Percentiles rank a stretch among this genome's conserved stretches.
These are phyloP conservation scores for Apteryx mantelli DNA, from an alignment of 2,113 vertebrate species.

Conservation along the genomic window DNA sequence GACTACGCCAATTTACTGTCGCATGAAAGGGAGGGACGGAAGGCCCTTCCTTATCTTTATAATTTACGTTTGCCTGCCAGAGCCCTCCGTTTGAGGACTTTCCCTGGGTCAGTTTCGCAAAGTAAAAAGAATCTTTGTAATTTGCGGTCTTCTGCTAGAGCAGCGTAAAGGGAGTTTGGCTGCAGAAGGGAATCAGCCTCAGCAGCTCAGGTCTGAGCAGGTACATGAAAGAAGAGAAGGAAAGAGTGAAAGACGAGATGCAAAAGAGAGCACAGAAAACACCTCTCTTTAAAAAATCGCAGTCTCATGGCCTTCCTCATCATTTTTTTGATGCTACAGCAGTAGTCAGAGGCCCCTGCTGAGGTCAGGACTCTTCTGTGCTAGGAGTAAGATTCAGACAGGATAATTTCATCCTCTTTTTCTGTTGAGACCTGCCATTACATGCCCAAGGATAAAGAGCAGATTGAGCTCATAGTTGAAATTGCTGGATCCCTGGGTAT, in stretches of 20 bases:
- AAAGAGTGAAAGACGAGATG: not conserved
- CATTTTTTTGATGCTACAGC: not conserved
- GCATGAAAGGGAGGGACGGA: too few relatives aligned
- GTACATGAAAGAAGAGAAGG: not conserved
- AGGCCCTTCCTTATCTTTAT: too few relatives aligned
- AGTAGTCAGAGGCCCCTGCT: not conserved
- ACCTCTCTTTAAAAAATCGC: not conserved
- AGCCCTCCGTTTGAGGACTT: too few relatives aligned
- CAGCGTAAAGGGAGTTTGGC: not conserved
- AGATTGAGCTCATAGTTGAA: not conserved
- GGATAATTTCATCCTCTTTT: too few relatives aligned
- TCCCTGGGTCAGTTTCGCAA: too few relatives aligned
- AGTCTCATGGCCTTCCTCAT: not conserved
- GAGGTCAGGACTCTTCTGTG: not conserved
- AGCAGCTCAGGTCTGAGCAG: not conserved
- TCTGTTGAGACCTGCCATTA: not conserved
- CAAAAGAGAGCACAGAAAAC: not conserved
- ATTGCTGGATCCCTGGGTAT: accelerated
- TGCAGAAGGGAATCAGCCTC: not conserved
- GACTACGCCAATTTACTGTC: too few relatives aligned
- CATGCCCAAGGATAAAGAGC: not conserved
- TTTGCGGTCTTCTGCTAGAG: not conserved
- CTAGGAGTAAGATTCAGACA: not conserved
- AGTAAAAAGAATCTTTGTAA: too few relatives aligned
- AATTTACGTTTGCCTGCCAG: too few relatives aligned